A percentile compares a stretch with the other conserved stretches of the same genome.
These are phyloP conservation scores for Isaurus tuberculatus DNA, from an alignment of 92 coral and sea anemone genomes.

Conservation along the genomic window DNA sequence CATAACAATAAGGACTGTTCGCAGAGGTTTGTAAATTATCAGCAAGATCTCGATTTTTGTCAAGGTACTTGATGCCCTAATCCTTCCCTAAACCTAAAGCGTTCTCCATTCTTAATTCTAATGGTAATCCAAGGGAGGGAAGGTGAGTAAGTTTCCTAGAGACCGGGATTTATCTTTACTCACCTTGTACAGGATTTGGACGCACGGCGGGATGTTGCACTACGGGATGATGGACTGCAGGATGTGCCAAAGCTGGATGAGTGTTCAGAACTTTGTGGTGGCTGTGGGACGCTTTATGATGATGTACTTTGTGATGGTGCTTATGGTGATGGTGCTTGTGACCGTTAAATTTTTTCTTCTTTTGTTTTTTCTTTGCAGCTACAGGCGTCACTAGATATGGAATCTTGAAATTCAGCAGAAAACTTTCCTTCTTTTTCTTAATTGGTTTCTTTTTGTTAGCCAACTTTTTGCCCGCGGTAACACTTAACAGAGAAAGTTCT, in stretches of 20 bases:
- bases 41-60: no score
- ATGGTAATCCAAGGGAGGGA: neutral
- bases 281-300: neutral
- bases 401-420: constrained; percentile 82
- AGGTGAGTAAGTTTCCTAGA: neutral
- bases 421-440: constrained; percentile 82
- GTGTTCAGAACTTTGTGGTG: constrained; percentile 22
- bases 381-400: constrained; percentile 90
- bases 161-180: neutral
- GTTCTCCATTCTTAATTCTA: neutral
- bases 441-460: constrained; percentile 59
- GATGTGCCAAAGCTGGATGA: constrained; percentile 18
- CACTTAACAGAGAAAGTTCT: constrained; percentile 85
- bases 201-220: constrained; percentile 13
- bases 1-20: no score
- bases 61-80: neutral
- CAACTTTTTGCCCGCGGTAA: constrained; percentile 63
- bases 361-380: constrained; percentile 53
- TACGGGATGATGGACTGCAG: constrained; percentile 6
- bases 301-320: constrained; percentile 12
- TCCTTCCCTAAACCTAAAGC: neutral
- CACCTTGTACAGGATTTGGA: constrained; percentile 25
- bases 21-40: neutral
- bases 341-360: constrained; percentile 40
- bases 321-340: constrained; percentile 49